These are phyloP conservation scores for Lasioglossum figueresi DNA, from an alignment of 2,888 invertebrate species.

Conservation along the genomic window DNA sequence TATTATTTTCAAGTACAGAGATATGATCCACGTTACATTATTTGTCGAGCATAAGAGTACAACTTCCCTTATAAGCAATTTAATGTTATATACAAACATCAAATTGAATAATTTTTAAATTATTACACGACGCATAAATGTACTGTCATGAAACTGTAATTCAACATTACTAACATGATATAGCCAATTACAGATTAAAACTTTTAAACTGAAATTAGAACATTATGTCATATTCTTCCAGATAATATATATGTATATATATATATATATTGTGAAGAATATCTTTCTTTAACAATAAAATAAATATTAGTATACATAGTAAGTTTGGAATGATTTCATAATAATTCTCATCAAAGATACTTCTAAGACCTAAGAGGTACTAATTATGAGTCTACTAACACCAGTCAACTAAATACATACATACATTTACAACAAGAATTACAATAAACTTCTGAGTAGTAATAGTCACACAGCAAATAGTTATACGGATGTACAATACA, in stretches of 20 bases:
- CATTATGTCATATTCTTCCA: conserved; percentile 5
- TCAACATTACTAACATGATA: conserved; percentile 22
- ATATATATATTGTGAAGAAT: conserved; percentile 20
- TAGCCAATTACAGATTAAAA: conserved; percentile 9
- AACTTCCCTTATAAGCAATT: conserved; percentile 21
- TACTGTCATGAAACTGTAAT: conserved; percentile 24
- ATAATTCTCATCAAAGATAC: conserved; percentile 18
- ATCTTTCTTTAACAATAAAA: conserved; percentile 23
- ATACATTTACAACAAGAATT: conserved; percentile 44
- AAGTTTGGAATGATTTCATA: conserved; percentile 45
- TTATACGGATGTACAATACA: conserved; percentile 43
- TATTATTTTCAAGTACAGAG: conserved; percentile 48
- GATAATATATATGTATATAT: too few relatives aligned
- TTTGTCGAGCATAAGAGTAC: conserved; percentile 38
- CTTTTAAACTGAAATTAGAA: conserved; percentile 11
- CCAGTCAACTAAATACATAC: conserved; percentile 33
- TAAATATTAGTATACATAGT: conserved; percentile 26
- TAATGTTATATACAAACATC: conserved; percentile 41
- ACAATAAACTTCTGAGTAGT: conserved; percentile 21
- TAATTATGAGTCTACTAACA: conserved; percentile 14
- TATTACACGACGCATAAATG: conserved; percentile 13
- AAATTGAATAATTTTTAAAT: conserved; percentile 29
- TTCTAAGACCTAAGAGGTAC: not conserved
- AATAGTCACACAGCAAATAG: conserved; percentile 30
- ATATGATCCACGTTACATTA: conserved; percentile 44